Evolutionary conservation across 2,113 vertebrate species (phyloP).

Genomic region (Barbus barbus): DNA sequence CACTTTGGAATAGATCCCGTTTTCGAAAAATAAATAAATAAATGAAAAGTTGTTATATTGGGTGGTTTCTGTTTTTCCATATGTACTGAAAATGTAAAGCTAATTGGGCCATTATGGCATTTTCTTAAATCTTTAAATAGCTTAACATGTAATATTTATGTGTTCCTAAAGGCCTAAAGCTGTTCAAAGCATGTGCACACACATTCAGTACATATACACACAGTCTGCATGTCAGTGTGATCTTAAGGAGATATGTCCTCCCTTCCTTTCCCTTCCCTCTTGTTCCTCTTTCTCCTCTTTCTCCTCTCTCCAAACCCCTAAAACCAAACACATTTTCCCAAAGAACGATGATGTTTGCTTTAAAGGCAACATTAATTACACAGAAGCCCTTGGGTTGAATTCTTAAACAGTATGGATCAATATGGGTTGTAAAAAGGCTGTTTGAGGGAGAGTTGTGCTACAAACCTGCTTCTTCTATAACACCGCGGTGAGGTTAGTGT

Average conservation of each 20-base stretch:
- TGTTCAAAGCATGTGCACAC: not conserved
- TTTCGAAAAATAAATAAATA: not conserved
- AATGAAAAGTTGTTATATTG: not conserved
- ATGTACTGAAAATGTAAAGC: too few species aligned
- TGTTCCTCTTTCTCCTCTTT: not conserved
- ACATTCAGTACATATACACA: not conserved
- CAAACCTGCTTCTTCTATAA: slow-evolving; percentile 21
- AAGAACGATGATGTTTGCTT: slow-evolving; percentile 49
- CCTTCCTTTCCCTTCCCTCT: not conserved
- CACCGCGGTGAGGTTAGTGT: not conserved
- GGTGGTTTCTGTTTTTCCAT: not conserved
- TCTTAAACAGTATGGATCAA: slow-evolving; percentile 46
- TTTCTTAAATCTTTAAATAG: not conserved
- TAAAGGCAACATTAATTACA: slow-evolving; percentile 52
- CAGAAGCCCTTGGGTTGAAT: slow-evolving; percentile 30
- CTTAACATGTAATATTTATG: slow-evolving; percentile 3
- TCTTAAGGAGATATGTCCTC: not conserved
- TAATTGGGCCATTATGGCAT: not conserved
- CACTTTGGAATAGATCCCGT: not conserved
- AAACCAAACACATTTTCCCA: slow-evolving; percentile 34
- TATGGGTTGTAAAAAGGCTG: slow-evolving; percentile 43
- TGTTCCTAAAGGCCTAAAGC: not conserved
- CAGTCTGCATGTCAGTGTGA: not conserved
- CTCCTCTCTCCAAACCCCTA: not conserved
- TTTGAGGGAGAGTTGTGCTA: slow-evolving; percentile 37